phyloP scores from a whole-genome alignment of 2,888 invertebrate genomes.

The Sipha maydis region DNA sequence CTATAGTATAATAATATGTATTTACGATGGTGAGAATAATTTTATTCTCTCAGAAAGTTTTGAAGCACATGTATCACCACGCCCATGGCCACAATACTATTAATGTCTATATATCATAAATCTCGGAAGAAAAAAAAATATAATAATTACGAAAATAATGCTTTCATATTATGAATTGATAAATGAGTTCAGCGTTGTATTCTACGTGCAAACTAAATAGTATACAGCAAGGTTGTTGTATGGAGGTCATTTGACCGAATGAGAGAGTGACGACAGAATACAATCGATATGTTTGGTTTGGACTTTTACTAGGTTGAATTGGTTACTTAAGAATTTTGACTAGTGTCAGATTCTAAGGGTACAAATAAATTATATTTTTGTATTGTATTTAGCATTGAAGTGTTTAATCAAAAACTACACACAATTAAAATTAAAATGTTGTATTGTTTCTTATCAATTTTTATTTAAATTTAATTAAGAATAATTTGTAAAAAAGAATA shows the following conservation, averaged over 20 bases:
- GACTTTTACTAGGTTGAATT: background rate
- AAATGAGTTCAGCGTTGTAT: background rate
- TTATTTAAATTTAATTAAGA: no score
- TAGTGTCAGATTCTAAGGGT: background rate
- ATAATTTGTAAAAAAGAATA: no score
- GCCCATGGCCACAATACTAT: background rate
- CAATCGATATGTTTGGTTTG: background rate
- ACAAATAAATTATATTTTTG: background rate
- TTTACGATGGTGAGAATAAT: background rate
- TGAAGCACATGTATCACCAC: background rate
- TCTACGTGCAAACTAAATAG: background rate
- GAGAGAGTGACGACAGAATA: background rate
- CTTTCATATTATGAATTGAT: background rate
- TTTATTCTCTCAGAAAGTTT: background rate
- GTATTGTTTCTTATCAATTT: no score
- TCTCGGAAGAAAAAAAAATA: background rate
- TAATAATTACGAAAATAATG: background rate
- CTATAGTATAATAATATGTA: background rate
- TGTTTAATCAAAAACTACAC: no score
- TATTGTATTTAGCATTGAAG: no score
- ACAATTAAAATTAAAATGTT: background rate
- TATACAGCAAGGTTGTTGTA: background rate
- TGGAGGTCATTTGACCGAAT: background rate
- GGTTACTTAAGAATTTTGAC: background rate
- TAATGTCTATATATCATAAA: background rate